Evolutionary conservation across 2,888 invertebrate species (phyloP).

Genomic region (Stenodema calcarata): DNA sequence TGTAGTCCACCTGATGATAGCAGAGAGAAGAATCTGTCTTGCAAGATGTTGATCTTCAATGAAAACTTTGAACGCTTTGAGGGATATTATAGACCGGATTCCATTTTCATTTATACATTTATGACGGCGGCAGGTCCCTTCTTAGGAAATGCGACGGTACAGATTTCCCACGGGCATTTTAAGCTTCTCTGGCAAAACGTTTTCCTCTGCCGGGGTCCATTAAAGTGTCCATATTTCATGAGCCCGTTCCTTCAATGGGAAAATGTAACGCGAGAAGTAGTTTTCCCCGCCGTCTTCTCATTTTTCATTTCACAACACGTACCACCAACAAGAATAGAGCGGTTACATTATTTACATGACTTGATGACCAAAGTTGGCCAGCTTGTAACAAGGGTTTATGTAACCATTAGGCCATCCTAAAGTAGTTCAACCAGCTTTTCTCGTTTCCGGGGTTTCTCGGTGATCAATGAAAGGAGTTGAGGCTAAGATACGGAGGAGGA

Average conservation of each 20-base stretch:
- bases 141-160: neutral
- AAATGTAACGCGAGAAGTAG: neutral
- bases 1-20: no score
- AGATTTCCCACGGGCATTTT: slow-evolving; percentile 19
- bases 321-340: neutral
- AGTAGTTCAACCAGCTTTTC: neutral
- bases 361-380: neutral
- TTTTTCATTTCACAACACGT: neutral
- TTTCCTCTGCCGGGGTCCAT: neutral
- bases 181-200: neutral
- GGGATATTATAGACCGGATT: neutral
- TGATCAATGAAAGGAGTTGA: neutral
- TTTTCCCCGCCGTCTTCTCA: neutral
- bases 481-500: no score
- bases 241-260: neutral
- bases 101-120: slow-evolving; percentile 2
- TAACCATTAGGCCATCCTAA: neutral
- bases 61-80: neutral
- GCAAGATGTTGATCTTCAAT: neutral
- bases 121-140: neutral
- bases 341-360: neutral
- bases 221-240: neutral
- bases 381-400: neutral
- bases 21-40: no score
- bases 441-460: neutral